Evolutionary conservation across 2,888 invertebrate genomes (phyloP).

Genomic region (Polydrusus tereticollis): DNA sequence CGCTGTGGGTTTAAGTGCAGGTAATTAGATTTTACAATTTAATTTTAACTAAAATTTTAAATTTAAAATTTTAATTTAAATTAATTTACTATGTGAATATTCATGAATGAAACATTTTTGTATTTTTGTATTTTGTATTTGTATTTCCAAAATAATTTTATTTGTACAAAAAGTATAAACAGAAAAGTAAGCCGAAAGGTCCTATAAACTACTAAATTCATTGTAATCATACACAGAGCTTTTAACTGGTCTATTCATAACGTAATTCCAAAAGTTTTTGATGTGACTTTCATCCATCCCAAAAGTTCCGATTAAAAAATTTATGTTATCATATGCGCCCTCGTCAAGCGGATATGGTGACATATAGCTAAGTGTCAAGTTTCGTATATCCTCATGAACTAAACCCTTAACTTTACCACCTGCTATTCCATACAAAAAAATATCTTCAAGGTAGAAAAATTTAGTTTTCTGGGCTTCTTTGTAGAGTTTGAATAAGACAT

Average conservation of each 20-base stretch:
- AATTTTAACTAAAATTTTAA: too few relatives aligned
- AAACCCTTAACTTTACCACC: constrained; percentile 17
- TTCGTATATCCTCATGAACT: constrained; percentile 4
- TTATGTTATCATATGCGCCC: not conserved
- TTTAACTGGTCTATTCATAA: constrained; percentile 3
- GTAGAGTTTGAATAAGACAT: constrained; percentile 68
- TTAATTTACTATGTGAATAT: too few relatives aligned
- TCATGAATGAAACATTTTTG: too few relatives aligned
- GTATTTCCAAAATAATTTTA: too few relatives aligned
- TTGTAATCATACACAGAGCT: constrained; percentile 23
- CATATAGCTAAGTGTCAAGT: not conserved
- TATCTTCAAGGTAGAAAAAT: constrained; percentile 82
- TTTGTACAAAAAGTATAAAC: too few relatives aligned
- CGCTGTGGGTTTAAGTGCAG: too few relatives aligned
- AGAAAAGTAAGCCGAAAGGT: too few relatives aligned
- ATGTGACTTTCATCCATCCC: not conserved
- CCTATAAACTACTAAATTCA: too few relatives aligned
- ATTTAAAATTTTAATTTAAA: too few relatives aligned
- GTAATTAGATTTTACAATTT: too few relatives aligned
- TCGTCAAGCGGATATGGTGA: not conserved
- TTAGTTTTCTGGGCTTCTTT: constrained; percentile 70
- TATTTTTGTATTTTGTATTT: too few relatives aligned
- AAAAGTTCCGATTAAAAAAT: constrained; percentile 14
- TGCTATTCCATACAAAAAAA: constrained; percentile 27
- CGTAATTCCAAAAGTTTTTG: constrained; percentile 16